phyloP scores from a whole-genome alignment of 2,888 invertebrate species.

The Pyrrhosoma nymphula region DNA sequence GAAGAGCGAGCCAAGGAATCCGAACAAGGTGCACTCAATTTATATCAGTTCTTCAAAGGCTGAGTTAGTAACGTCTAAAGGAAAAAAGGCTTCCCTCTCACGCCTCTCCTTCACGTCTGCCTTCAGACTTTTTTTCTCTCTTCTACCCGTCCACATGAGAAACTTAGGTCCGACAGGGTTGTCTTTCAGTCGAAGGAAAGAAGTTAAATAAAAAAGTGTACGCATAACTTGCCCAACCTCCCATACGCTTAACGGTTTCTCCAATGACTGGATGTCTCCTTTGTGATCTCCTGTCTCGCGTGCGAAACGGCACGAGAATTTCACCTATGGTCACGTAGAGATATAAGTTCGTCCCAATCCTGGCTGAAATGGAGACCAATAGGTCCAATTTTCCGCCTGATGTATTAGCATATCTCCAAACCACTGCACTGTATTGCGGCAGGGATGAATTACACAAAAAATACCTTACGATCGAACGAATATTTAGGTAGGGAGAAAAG shows the following conservation, averaged over 20 bases:
- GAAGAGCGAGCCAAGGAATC: background rate
- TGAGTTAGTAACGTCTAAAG: constrained; percentile 47
- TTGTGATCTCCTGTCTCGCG: background rate
- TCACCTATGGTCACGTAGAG: too few species aligned
- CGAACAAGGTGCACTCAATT: constrained; percentile 63
- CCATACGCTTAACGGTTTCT: background rate
- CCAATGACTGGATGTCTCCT: background rate
- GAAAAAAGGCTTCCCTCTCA: background rate
- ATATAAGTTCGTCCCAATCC: too few species aligned
- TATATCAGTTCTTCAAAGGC: constrained; percentile 45
- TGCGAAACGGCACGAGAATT: background rate
- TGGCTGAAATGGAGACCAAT: too few species aligned
- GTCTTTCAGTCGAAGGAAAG: background rate
- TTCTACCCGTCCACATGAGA: background rate
- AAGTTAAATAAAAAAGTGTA: background rate
- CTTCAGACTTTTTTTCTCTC: background rate
- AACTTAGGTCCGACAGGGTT: background rate
- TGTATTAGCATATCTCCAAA: too few species aligned
- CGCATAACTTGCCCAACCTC: background rate
- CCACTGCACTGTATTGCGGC: too few species aligned
- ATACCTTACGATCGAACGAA: too few species aligned
- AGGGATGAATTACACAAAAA: too few species aligned
- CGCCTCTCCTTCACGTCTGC: background rate
- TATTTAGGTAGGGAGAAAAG: too few species aligned
- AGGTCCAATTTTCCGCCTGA: too few species aligned